Percentiles rank a stretch among this genome's conserved stretches.
phyloP scores from a whole-genome alignment of 2,113 vertebrate species.

The Orthonyx spaldingii region DNA sequence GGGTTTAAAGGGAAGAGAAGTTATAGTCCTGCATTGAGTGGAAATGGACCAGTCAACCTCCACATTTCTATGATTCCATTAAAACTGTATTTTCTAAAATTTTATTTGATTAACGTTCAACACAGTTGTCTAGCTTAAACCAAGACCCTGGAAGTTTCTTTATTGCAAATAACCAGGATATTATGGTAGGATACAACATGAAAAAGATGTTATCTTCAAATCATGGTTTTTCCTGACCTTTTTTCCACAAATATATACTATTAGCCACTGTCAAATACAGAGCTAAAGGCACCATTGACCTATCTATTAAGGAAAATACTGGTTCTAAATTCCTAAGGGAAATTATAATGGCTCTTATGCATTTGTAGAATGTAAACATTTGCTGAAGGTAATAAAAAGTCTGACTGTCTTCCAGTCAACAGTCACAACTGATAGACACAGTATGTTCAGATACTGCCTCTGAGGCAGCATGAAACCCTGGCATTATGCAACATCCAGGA shows the following conservation, averaged over 20 bases:
- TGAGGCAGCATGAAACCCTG: neutral
- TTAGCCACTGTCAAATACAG: neutral
- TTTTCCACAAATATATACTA: neutral
- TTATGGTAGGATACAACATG: neutral
- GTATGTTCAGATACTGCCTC: neutral
- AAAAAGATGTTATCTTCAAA: neutral
- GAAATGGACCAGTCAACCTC: neutral
- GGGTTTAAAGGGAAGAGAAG: neutral
- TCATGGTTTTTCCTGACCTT: neutral
- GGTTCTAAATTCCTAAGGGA: neutral
- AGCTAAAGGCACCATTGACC: neutral
- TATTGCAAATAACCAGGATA: neutral
- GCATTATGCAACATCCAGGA: neutral
- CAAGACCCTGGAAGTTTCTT: neutral
- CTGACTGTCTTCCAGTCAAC: neutral
- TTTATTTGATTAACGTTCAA: neutral
- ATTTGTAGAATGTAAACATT: neutral
- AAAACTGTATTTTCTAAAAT: neutral
- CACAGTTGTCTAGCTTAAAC: neutral
- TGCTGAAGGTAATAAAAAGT: neutral
- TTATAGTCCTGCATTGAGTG: neutral
- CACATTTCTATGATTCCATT: neutral
- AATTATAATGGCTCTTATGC: neutral
- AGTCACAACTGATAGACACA: neutral
- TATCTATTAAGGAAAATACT: neutral